Evolutionary conservation across 2,888 invertebrate species (phyloP), one percentile per base, ranked within the genome.

Genomic region (Andrena marginata): DNA sequence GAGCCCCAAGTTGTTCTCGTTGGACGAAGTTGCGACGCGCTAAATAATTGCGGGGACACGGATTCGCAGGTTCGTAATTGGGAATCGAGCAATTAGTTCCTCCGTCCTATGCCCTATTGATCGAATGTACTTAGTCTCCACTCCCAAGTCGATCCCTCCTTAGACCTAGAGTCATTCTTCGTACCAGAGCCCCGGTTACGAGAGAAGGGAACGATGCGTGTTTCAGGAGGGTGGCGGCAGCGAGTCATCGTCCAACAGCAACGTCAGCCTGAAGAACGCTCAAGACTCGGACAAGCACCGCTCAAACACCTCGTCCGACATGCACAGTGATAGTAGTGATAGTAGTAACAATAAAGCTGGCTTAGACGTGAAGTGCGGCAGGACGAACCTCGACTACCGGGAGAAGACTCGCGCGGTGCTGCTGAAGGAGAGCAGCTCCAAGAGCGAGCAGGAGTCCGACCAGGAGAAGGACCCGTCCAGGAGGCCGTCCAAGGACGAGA

Each of bases 401-500:
- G 84, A 88, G 67, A 90, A 89, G 76, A 84, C 88, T 84, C 82
- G 85, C 29, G 69, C 83, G 20, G 59, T 60, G 29, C 64, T 75
- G 35, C 20, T 80, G 59, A 91, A 89, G 76, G 80, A 67, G 20
- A 71, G 54, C 6, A 64, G 71, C 49, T 89, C 90, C 23, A 89
- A 89, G 64, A 82, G 71, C 77, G 91, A 90, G 69, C 91, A 88
- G 76, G 92, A 92, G 75, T 92, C 91, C 78, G 93, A 92, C 77
- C 90, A 87, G 48, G 92, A 91, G 80, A 93, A 94, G 77, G 93
- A 94, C 90, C 92, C 92, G 60, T 94, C 95, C 60, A 94, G 96
- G 20, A 95, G 97, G 72, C 95, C 96, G 42, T 97, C 97, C 54
- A 97, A 97, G 93, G 97, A 97, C 91, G 97, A 97, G 91, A 97